phyloP scores from a whole-genome alignment of 2,797 vertebrate species.

The Coccyzus lansbergi region DNA sequence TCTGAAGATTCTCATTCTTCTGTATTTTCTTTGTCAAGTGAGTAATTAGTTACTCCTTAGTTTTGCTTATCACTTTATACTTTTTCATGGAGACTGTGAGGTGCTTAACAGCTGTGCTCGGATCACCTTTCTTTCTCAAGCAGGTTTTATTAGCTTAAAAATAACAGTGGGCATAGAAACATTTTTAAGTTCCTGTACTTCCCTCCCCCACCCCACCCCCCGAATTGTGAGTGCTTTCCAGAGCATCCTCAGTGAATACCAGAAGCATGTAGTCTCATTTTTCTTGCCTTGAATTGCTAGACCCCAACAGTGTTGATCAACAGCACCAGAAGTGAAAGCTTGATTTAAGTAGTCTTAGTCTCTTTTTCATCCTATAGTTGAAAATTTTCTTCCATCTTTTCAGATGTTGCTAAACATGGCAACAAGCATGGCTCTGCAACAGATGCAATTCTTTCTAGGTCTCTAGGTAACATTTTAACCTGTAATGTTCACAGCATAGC shows the following conservation, averaged over 20 bases:
- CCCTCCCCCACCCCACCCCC: no score
- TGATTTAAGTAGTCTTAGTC: slow-evolving; percentile 50
- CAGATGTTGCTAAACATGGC: slow-evolving; percentile 66
- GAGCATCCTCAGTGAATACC: neutral
- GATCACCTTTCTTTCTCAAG: slow-evolving; percentile 1
- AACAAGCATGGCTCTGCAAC: slow-evolving; percentile 64
- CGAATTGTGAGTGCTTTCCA: neutral
- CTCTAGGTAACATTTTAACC: slow-evolving; percentile 85
- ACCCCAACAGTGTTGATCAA: slow-evolving; percentile 11
- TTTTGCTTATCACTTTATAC: slow-evolving; percentile 21
- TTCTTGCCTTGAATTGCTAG: slow-evolving; percentile 22
- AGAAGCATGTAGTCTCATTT: neutral
- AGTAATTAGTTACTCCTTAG: slow-evolving; percentile 19
- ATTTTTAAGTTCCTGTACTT: neutral
- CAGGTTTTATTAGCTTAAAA: slow-evolving; percentile 5
- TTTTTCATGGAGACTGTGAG: slow-evolving; percentile 38
- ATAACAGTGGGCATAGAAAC: neutral
- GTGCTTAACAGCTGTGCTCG: neutral
- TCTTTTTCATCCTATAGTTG: slow-evolving; percentile 53
- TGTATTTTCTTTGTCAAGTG: slow-evolving; percentile 7
- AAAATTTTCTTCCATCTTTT: slow-evolving; percentile 68
- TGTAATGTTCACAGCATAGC: slow-evolving; percentile 78
- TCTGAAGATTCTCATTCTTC: slow-evolving; percentile 8
- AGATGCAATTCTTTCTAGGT: slow-evolving; percentile 75
- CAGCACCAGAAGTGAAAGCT: slow-evolving; percentile 33